Percentiles rank a stretch among this genome's conserved stretches.
Evolutionary conservation across 2,113 vertebrate genomes (phyloP).

Genomic region (Podarcis muralis): DNA sequence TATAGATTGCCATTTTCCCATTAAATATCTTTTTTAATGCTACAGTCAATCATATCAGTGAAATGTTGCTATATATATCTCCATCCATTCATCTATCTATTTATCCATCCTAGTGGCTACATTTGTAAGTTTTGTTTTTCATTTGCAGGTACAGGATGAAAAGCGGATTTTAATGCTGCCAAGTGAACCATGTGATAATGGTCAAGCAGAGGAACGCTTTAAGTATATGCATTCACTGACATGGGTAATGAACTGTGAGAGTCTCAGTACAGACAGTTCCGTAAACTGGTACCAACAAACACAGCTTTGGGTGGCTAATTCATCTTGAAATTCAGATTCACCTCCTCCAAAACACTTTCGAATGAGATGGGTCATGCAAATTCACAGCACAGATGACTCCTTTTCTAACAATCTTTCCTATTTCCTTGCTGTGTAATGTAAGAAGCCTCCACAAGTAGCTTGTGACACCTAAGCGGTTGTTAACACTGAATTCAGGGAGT

Average conservation of each 20-base stretch:
- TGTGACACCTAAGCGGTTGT: conserved; percentile 50
- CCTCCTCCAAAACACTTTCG: neutral
- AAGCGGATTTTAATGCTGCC: neutral
- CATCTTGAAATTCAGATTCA: neutral
- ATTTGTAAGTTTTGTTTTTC: neutral
- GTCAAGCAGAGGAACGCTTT: neutral
- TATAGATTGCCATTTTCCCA: neutral
- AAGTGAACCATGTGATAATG: neutral
- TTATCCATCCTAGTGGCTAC: neutral
- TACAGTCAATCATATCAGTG: neutral
- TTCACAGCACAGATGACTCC: neutral
- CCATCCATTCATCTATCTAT: too few species aligned
- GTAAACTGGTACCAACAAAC: neutral
- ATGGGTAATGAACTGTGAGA: neutral
- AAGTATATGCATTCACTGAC: neutral
- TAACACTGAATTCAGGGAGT: conserved; percentile 40
- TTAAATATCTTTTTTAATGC: neutral
- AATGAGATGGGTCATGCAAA: neutral
- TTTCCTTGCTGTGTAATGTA: conserved; percentile 36
- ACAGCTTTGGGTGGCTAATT: neutral
- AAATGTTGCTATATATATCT: too few species aligned
- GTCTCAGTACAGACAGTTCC: neutral
- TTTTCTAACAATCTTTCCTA: neutral
- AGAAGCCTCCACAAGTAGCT: conserved; percentile 31
- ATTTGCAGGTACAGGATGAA: neutral